Conservation (phyloP, 2,797 vertebrate species). For the Tapera naevia region DNA sequence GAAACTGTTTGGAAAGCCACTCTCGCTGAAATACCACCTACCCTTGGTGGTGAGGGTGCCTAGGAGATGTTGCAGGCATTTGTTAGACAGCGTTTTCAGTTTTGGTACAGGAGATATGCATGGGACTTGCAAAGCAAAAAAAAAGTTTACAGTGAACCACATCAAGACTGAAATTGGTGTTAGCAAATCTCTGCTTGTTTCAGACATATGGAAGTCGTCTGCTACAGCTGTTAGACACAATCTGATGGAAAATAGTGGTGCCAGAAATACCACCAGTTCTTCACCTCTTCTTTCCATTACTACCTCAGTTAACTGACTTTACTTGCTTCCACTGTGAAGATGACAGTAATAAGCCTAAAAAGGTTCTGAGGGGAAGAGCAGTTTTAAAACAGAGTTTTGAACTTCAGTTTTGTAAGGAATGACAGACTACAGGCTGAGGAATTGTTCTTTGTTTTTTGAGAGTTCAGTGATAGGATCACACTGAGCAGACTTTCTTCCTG, state of each 20-base stretch:
- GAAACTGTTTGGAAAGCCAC: background rate
- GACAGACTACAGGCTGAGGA: background rate
- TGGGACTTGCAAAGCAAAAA: background rate
- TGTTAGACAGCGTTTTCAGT: background rate
- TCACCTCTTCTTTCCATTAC: background rate
- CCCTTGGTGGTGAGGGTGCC: background rate
- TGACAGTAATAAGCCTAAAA: background rate
- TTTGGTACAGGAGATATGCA: background rate
- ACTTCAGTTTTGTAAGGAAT: background rate
- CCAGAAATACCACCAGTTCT: background rate
- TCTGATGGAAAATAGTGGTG: background rate
- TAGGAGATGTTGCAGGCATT: background rate
- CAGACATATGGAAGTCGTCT: background rate
- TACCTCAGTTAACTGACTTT: background rate
- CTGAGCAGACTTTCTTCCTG: background rate
- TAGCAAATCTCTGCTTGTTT: background rate
- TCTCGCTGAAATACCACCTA: background rate
- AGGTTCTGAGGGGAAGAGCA: background rate
- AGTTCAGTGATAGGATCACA: background rate
- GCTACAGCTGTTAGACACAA: accelerated
- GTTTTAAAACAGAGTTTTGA: background rate
- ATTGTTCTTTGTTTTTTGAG: background rate
- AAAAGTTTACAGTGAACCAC: background rate
- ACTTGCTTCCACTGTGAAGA: background rate
- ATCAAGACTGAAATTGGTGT: background rate